Base-by-base conservation (phyloP, 1,140 invertebrate genomes). In the Chironomus striatipennis region DNA sequence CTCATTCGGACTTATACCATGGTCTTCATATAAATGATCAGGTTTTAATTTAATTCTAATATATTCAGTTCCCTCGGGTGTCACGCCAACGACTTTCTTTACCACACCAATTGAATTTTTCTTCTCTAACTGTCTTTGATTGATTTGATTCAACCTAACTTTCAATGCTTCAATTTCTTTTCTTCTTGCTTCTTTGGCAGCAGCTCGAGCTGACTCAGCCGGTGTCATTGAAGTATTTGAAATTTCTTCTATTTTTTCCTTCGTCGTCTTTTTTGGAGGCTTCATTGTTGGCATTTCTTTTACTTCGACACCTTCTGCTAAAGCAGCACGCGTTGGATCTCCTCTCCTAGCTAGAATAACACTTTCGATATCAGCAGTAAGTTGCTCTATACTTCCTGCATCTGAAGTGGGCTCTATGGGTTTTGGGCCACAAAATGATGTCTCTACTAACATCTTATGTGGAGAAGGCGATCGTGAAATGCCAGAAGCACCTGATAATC, bases 361-460 rank as follows among this genome's bases (percentile, higher is more conserved):
- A 79, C 88, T 88, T 78, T 90, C 89, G 4, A 87, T 85, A 73
- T 89, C 87, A 73, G 84, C 83, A 21, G 83, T 82, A 76, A 83
- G 79, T 42, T 85, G 80, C 74, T 85, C 85, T 17, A 87, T 84
- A 74, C 87, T 86, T 74, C 43, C 10, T 42, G 73, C 77, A 47
- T 76, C 77, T 3, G 81, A 82, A 34, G 84, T 84, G 42, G 81
- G 84, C 76, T 87, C 86, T n/a, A 88, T 83, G 0, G 90, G 89
- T 78, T 91, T 93, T 73, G 89, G 90, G 0, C 93, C 93, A 79
- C 93, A 95, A 80, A 95, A 95, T 0, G 93, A 95, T 0, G 93
- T 95, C 83, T 95, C 93, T 20, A 95, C 84, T 20, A 94, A 83
- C 87, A 93, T 94, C 82, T 91, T 91, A 83, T 95, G 93, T 6